Percentiles rank a stretch among this genome's conserved stretches.
Conservation (phyloP, 2,797 vertebrate genomes). For the Chrysocyon brachyurus region DNA sequence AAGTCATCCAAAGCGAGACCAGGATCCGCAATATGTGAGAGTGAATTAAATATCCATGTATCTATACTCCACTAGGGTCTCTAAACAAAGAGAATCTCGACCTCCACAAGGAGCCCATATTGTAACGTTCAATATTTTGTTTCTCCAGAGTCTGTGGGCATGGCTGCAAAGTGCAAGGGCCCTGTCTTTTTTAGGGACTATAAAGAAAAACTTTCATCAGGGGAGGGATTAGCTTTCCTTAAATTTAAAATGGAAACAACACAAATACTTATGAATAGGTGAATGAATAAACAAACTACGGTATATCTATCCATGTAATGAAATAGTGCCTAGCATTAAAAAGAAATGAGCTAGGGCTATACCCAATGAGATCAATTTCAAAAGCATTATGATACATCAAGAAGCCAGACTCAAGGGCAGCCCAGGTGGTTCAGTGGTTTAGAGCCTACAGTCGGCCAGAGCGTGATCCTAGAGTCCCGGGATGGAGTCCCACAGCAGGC, state of each 20-base stretch:
- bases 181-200: background rate
- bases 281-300: background rate
- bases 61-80: background rate
- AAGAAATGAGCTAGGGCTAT: background rate
- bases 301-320: background rate
- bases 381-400: background rate
- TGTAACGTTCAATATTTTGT: background rate
- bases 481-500: no score
- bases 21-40: background rate
- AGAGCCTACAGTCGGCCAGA: no score
- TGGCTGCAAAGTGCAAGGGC: background rate
- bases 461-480: no score
- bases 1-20: conserved; percentile 5
- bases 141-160: background rate
- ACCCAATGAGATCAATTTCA: background rate
- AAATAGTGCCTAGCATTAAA: background rate
- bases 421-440: no score
- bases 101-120: background rate
- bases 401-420: background rate
- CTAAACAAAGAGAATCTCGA: conserved; percentile 34
- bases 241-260: conserved; percentile 11
- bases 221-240: background rate
- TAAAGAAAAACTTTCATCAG: background rate
- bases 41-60: background rate
- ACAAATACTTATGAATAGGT: background rate